Conservation (phyloP, 2,797 vertebrate species). For the Sebastes diploproa region DNA sequence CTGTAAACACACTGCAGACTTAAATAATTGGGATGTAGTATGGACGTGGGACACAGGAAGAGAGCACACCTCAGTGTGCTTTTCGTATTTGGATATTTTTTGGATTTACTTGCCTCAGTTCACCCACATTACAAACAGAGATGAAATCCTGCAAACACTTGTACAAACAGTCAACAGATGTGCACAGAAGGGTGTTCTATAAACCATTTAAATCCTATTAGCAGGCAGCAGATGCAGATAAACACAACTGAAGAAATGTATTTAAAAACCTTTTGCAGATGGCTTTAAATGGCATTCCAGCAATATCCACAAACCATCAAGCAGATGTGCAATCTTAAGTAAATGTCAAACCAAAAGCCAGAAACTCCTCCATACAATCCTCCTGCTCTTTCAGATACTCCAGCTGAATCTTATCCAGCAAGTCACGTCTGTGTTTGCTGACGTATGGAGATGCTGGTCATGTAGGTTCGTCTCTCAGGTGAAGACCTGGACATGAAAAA, state of each 20-base stretch:
- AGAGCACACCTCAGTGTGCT: neutral
- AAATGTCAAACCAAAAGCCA: neutral
- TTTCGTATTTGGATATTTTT: neutral
- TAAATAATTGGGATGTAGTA: neutral
- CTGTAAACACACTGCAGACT: neutral
- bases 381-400: neutral
- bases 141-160: neutral
- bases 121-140: neutral
- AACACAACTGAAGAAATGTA: slow-evolving; percentile 2
- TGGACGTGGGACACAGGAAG: neutral
- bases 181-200: neutral
- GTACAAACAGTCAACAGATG: neutral
- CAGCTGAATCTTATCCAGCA: neutral
- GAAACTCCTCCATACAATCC: neutral
- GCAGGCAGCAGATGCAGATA: neutral
- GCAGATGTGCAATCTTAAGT: neutral
- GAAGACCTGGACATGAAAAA: no score
- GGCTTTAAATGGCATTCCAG: neutral
- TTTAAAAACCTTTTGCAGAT: slow-evolving; percentile 3
- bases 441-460: neutral
- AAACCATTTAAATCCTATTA: neutral
- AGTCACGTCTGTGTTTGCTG: neutral
- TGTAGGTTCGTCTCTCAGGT: neutral
- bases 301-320: neutral
- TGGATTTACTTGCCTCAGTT: neutral